These are phyloP conservation scores for Rhipidura dahli DNA, from an alignment of 2,113 vertebrate species.

Conservation along the genomic window DNA sequence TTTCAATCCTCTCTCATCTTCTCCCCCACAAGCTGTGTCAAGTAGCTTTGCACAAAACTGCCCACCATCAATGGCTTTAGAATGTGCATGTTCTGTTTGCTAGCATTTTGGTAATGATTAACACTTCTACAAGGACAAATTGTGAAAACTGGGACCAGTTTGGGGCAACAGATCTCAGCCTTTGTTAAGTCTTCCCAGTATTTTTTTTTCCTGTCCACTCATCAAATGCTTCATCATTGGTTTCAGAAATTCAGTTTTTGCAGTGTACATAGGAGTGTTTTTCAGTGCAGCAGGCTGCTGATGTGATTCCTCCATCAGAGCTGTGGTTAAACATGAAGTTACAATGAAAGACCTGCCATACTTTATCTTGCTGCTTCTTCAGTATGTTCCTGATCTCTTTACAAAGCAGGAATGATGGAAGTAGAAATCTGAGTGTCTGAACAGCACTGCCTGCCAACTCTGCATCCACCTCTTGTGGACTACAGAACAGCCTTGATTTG, in stretches of 20 bases:
- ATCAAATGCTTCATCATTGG: neutral
- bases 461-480: neutral
- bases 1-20: neutral
- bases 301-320: neutral
- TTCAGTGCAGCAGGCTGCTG: neutral
- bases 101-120: conserved; percentile 26
- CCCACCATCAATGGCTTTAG: neutral
- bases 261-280: neutral
- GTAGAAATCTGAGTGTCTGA: neutral
- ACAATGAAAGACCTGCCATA: neutral
- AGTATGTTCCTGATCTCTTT: neutral
- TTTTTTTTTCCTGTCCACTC: neutral
- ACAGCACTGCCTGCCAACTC: neutral
- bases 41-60: neutral
- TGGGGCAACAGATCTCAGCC: neutral
- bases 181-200: neutral
- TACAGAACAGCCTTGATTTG: neutral
- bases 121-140: neutral
- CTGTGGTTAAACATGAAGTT: neutral
- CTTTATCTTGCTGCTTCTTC: neutral
- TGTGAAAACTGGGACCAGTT: neutral
- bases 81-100: neutral
- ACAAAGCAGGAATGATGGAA: neutral
- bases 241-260: neutral
- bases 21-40: neutral